phyloP scores from a whole-genome alignment of 1,140 invertebrate genomes.

The Maniola jurtina region DNA sequence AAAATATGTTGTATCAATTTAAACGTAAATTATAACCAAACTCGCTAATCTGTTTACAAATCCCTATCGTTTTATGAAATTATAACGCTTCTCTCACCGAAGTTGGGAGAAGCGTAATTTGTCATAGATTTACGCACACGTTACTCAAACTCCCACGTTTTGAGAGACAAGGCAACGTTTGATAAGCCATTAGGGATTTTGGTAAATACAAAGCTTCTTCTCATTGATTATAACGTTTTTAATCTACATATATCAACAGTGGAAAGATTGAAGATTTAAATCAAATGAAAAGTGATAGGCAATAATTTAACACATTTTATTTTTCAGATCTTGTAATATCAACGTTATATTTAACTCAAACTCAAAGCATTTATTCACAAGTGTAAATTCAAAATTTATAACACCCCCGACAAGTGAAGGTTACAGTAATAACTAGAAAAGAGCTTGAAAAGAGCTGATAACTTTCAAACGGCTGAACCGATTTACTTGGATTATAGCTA shows the following conservation, averaged over 20 bases:
- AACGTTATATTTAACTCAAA: no score
- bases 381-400: no score
- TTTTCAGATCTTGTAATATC: no score
- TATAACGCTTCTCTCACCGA: constrained; percentile 22
- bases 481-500: no score
- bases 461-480: no score
- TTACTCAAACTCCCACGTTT: constrained; percentile 30
- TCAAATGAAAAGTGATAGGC: no score
- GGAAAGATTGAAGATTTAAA: neutral
- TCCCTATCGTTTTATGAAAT: constrained; percentile 25
- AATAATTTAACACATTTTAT: no score
- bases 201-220: constrained; percentile 23
- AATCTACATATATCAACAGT: neutral
- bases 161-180: constrained; percentile 31
- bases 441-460: no score
- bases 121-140: constrained; percentile 33
- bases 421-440: no score
- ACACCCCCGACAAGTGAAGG: no score
- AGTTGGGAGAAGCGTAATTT: constrained; percentile 31
- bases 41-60: constrained; percentile 25
- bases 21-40: constrained; percentile 1
- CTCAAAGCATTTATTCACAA: no score
- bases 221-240: constrained; percentile 12
- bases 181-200: constrained; percentile 36
- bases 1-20: neutral